These are phyloP conservation scores for Chionomys nivalis DNA, from an alignment of 2,113 vertebrate species.

Conservation along the genomic window DNA sequence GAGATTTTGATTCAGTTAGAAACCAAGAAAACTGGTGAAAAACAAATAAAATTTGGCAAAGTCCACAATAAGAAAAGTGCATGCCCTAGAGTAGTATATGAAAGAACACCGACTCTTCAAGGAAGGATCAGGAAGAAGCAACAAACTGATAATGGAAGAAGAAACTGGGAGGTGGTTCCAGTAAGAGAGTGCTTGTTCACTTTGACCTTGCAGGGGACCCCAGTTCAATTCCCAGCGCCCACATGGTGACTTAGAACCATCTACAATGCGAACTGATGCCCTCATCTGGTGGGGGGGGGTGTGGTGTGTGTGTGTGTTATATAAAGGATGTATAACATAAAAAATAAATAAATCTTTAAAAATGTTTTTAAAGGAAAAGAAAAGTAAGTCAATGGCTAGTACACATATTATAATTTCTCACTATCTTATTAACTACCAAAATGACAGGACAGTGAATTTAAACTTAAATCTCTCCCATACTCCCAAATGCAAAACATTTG, in stretches of 20 bases:
- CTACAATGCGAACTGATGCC: neutral
- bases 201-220: neutral
- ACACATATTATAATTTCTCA: neutral
- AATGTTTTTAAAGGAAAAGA: neutral
- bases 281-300: no score
- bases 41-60: neutral
- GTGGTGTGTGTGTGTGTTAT: no score
- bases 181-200: neutral
- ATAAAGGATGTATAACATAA: neutral
- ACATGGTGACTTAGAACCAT: neutral
- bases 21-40: neutral
- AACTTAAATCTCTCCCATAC: neutral
- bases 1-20: neutral
- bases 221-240: neutral
- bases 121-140: neutral
- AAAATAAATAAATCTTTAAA: neutral
- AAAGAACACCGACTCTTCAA: neutral
- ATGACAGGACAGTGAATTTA: neutral
- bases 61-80: neutral
- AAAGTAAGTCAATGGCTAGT: neutral
- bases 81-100: neutral
- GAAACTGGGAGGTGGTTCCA: no score
- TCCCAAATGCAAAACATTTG: neutral
- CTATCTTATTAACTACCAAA: neutral
- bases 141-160: neutral